Percentiles rank a stretch among this genome's conserved stretches.
phyloP scores from a whole-genome alignment of 1,140 invertebrate genomes.

The Brachionus sp. region DNA sequence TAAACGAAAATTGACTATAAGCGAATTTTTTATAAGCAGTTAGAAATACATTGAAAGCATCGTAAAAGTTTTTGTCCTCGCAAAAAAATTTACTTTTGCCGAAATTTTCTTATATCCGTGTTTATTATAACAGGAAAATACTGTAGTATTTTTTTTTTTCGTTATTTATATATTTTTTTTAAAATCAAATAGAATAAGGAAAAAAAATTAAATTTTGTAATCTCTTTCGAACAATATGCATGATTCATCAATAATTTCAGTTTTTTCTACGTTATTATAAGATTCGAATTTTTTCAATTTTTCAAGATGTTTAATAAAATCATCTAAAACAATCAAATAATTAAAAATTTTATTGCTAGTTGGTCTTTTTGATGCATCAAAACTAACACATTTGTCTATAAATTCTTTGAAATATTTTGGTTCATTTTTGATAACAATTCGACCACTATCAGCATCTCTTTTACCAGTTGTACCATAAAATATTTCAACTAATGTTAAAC shows the following conservation, averaged over 20 bases:
- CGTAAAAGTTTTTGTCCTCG: background rate
- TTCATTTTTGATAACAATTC: background rate
- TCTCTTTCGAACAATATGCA: too few relatives aligned
- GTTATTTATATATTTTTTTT: too few relatives aligned
- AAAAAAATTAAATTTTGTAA: too few relatives aligned
- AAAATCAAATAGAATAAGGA: too few relatives aligned
- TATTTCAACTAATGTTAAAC: background rate
- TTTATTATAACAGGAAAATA: background rate
- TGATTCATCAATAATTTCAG: too few relatives aligned
- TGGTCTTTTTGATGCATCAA: too few relatives aligned
- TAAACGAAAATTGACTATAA: background rate
- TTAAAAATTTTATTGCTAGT: too few relatives aligned
- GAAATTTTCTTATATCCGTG: background rate
- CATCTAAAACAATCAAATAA: too few relatives aligned
- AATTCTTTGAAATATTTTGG: background rate
- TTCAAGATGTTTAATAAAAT: too few relatives aligned
- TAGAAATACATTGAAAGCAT: background rate
- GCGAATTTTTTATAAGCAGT: background rate
- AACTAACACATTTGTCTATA: background rate
- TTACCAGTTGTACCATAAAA: background rate
- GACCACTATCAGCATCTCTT: background rate
- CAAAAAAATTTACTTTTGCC: background rate
- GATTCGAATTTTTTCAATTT: too few relatives aligned
- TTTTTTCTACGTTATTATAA: too few relatives aligned
- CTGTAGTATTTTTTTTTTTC: background rate